A percentile compares a stretch with the other conserved stretches of the same genome.
These are phyloP conservation scores for Ceratina calcarata DNA, from an alignment of 1,140 invertebrate species.

Conservation along the genomic window DNA sequence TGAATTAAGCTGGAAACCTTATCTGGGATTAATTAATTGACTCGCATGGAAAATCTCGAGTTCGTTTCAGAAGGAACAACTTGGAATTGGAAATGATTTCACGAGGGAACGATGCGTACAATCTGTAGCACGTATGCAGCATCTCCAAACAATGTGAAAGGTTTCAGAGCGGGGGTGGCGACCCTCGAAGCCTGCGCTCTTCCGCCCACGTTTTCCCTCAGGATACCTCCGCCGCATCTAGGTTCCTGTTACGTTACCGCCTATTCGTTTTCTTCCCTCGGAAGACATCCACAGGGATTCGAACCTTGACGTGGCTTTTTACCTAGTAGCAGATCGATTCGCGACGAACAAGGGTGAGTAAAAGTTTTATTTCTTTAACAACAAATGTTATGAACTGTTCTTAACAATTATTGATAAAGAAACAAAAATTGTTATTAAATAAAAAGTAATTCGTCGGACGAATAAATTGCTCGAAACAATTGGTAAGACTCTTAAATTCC, in stretches of 20 bases:
- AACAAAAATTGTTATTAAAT: no score
- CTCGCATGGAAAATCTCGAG: no score
- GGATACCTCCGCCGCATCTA: conserved; percentile 63
- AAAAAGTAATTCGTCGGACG: no score
- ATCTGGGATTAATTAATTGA: no score
- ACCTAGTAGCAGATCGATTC: conserved; percentile 4
- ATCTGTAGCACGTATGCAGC: neutral
- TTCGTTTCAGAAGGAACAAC: no score
- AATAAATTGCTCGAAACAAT: no score
- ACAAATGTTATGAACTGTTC: no score
- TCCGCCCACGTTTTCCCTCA: conserved; percentile 15
- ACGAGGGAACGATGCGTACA: neutral
- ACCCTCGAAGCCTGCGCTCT: conserved; percentile 68
- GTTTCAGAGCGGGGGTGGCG: conserved; percentile 17
- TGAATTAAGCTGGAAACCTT: no score
- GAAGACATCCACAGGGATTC: conserved; percentile 47
- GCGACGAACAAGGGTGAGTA: neutral
- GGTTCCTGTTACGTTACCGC: conserved; percentile 73
- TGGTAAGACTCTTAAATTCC: no score
- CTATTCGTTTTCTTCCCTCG: conserved; percentile 72
- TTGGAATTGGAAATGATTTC: no score
- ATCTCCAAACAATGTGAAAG: neutral
- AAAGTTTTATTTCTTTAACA: no score
- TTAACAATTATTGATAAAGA: no score
- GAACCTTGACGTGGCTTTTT: neutral